Conservation (phyloP, 2,797 vertebrate species). For the Clarias fuscus region DNA sequence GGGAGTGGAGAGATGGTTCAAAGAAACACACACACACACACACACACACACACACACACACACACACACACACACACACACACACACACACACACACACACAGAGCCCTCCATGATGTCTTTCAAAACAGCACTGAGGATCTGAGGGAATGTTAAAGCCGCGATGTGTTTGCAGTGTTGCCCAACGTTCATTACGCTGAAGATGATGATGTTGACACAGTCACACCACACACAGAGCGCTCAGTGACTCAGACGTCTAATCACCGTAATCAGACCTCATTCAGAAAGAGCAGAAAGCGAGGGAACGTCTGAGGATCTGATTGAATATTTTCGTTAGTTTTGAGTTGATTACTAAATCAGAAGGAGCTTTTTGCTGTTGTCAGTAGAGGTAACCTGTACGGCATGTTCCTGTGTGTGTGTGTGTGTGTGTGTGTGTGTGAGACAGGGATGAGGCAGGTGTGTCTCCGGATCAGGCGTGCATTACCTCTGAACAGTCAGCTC, state of each 20-base stretch:
- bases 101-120: background rate
- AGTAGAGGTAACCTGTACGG: background rate
- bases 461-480: constrained; percentile 74
- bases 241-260: constrained; percentile 9
- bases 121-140: background rate
- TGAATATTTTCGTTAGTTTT: background rate
- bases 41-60: background rate
- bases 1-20: background rate
- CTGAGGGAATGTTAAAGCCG: constrained; percentile 9
- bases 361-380: background rate
- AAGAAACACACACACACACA: background rate
- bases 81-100: background rate
- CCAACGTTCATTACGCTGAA: constrained; percentile 4
- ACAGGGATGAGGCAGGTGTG: constrained; percentile 74
- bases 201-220: constrained; percentile 31
- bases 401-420: background rate
- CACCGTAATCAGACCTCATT: constrained; percentile 21
- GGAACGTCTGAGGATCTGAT: background rate
- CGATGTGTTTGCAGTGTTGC: constrained; percentile 7
- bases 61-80: constrained; percentile 5
- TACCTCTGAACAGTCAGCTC: constrained; percentile 78
- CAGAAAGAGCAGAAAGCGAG: background rate
- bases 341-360: background rate
- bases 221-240: background rate
- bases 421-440: background rate